Evolutionary conservation across 1,140 invertebrate species (phyloP), one percentile per base, ranked within the genome.

Genomic region (Drosophila baimaii): DNA sequence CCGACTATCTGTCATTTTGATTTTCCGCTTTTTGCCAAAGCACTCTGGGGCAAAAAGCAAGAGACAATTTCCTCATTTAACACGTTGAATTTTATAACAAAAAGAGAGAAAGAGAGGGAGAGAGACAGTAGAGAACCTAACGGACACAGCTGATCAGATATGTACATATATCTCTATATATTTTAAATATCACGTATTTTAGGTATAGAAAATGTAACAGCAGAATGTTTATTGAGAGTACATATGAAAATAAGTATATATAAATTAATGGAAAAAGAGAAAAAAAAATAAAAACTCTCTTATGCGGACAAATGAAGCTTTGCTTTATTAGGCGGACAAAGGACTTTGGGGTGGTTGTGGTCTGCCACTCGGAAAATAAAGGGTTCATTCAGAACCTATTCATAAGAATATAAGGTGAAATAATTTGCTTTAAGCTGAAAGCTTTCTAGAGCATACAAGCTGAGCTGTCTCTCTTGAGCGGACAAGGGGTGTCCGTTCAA

Each of bases 1-100:
- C 12, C 31, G 51, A 23, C 51, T 82, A 79, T 80, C 81, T 83
- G 81, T 83, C 81, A 84, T 80, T 84, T 84, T 84, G 81, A 80
- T 83, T 83, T 80, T 83, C 81, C 65, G 65, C 71, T 61, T 72
- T 81, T 74, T 70, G 56, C 68, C 25, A 29, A 7, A 37, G 5
- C 65, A 83, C 80, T 58, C 46, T 83, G 80, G 76, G 39, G 13
- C 56, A 43, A 73, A 37, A 55, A 17, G 19, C 19, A 7, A 12
- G 31, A 8, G 31, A 8, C 8, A 23, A 35, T 54, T 35, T 35
- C 19, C 31, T 35, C 58, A 51, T 12, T 43, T 25, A 10, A 15
- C n/a, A 31, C 1, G 17, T 27, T 13, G 17, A 6, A 29, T 31
- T 27, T 39, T 33, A 10, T 58, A 23, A 3, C 27, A 27, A 27